Evolutionary conservation across 2,113 vertebrate genomes (phyloP), one percentile per base, ranked within the genome.

Genomic region (Scatophagus argus): DNA sequence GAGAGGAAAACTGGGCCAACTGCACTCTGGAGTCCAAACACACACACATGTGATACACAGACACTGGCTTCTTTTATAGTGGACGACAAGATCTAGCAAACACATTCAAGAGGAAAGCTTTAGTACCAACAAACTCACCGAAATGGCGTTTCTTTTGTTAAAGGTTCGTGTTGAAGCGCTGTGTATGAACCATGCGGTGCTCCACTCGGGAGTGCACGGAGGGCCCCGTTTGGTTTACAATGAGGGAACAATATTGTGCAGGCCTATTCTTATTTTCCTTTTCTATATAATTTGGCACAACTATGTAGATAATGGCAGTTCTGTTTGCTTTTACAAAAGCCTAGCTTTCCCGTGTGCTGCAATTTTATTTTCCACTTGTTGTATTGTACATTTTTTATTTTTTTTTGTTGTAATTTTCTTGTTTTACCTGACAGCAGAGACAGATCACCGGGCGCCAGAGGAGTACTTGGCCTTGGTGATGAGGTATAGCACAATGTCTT

Each of bases 391-490:
- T 56, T 8, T 59, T 69, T 76, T 23, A 36, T 61, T 36, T 76
- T 29, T 17, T 62, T 32, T 32, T 11, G n/a, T 32, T n/a, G n/a
- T n/a, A n/a, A n/a, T n/a, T 80, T 46, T 64, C 13, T 49, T 34
- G 29, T 74, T 85, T 86, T 91, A 92, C 90, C 89, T 91, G 92
- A 85, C 87, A 86, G 92, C 78, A 81, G 83, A 84, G 86, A 74
- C 82, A 93, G 83, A 94, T 98, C 97, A 98, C 95, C 97, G 96
- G 81, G 96, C 93, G 25, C 96, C 94, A 82, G 96, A 96, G 4
- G 97, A 96, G 94, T 97, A 99, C 95, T 98, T 99, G 93, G 97
- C 97, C 97, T 97, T 99, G 93, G 97, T 98, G 95, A 99, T 97
- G 95, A 99, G 97, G 95, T 99, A 99, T 92, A 99, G 94, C 82